Base-by-base conservation (phyloP, 92 coral and sea anemone genomes). In the Paragorgia papillata region DNA sequence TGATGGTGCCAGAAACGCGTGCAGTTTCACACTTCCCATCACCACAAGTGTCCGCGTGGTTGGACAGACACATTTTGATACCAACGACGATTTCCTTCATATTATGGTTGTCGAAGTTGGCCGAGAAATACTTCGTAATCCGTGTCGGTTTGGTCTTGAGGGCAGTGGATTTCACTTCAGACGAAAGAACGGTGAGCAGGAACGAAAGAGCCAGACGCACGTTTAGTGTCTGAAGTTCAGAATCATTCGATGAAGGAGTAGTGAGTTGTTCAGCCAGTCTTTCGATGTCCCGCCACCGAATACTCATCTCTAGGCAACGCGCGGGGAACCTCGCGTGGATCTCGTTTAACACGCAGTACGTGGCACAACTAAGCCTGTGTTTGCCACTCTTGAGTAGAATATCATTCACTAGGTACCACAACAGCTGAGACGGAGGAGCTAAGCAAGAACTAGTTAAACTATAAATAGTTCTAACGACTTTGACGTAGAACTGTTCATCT, bases 91-190 rank as follows among this genome's bases (percentile, higher is more conserved):
- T 41, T 2, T 71, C 78, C 34, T 30, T 71, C 48, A 71, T 59
- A 26, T 55, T 57, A 2, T 29, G 78, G 2, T 19, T 12, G 17
- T 71, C 33, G 54, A 51, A 53, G 26, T 71, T 51, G 0, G 78
- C 78, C 0, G 64, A 54, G 20, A 71, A 71, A 35, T 53, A 17
- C 65, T 35, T 71, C 40, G 63, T 29, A 15, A 71, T 35, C 25
- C 78, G 34, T 14, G 30, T 71, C 31, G 39, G 40, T 29, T 28
- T 71, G 19, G 63, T 50, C 78, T 71, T 71, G 18, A 71, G 51
- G 19, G 78, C 78, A 30, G 50, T 37, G 57, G 78, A 57, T 37
- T 71, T 71, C 39, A 71, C 32, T 35, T 71, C 78, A 9, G 40
- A 43, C 10, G 78, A 53, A 0, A 71, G 62, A 25, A 71, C 64